phyloP scores from a whole-genome alignment of 2,113 vertebrate species.

The Sus scrofa region DNA sequence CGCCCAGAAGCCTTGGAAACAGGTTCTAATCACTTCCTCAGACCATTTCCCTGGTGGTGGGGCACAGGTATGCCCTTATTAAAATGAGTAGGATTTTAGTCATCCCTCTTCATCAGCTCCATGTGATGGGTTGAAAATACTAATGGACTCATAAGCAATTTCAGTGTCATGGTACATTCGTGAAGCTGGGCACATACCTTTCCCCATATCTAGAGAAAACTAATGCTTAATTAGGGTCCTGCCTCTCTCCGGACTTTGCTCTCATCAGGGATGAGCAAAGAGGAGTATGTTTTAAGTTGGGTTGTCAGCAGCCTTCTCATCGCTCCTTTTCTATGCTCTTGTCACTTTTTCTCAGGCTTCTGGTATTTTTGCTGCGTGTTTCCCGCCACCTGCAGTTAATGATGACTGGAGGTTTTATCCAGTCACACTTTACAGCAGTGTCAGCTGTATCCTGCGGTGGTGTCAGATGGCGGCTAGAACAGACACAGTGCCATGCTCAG shows the following conservation, averaged over 20 bases:
- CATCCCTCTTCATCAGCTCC: not conserved
- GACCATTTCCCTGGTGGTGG: not conserved
- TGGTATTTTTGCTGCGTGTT: conserved; percentile 39
- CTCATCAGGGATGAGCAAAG: not conserved
- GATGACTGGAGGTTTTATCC: conserved; percentile 63
- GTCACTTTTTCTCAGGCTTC: not conserved
- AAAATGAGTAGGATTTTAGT: not conserved
- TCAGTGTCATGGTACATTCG: not conserved
- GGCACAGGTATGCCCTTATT: not conserved
- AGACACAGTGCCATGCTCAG: conserved; percentile 29
- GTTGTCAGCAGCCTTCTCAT: not conserved
- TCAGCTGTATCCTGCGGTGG: conserved; percentile 65
- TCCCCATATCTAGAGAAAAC: not conserved
- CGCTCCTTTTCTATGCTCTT: not conserved
- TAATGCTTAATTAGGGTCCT: not conserved
- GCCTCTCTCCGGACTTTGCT: not conserved
- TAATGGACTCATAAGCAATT: not conserved
- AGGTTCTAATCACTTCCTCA: not conserved
- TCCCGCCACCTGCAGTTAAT: conserved; percentile 37
- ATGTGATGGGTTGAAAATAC: not conserved
- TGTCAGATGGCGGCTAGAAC: conserved; percentile 64
- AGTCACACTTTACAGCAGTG: conserved; percentile 7
- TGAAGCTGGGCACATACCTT: not conserved
- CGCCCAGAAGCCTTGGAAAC: not conserved
- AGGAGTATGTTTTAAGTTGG: not conserved